phyloP scores from a whole-genome alignment of 1,140 invertebrate genomes.

The Sminthurides bifidus region DNA sequence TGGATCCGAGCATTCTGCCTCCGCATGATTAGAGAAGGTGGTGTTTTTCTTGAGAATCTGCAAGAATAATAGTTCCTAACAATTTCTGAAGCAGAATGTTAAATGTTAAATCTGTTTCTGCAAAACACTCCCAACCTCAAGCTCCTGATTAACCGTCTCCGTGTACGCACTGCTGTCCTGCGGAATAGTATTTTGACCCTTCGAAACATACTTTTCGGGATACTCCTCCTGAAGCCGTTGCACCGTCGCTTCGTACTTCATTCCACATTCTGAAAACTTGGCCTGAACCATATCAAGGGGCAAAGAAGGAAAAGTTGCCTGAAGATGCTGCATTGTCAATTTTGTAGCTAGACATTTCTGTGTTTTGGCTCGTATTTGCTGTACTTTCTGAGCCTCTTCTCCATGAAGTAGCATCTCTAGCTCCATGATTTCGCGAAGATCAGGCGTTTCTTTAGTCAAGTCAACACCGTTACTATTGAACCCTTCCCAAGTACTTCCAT shows the following conservation, averaged over 20 bases:
- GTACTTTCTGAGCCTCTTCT: neutral
- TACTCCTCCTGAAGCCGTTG: neutral
- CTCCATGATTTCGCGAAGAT: slow-evolving; percentile 5
- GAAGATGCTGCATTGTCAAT: slow-evolving; percentile 3
- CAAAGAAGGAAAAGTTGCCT: slow-evolving; percentile 2
- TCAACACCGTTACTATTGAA: neutral
- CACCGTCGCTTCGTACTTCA: slow-evolving; percentile 1
- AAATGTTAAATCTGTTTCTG: neutral
- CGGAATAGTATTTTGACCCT: neutral
- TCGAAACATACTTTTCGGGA: neutral
- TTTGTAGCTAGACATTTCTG: neutral
- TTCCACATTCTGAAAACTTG: neutral
- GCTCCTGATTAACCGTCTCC: neutral
- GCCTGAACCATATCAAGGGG: neutral
- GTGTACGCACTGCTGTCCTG: neutral
- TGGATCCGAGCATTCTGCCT: no score
- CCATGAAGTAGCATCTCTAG: slow-evolving; percentile 5
- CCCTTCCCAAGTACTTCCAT: neutral
- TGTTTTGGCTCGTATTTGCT: neutral
- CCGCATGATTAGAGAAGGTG: no score
- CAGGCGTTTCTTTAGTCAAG: neutral
- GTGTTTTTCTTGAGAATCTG: no score
- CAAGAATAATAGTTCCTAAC: neutral
- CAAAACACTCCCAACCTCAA: neutral
- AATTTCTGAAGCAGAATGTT: neutral